Evolutionary conservation across 2,113 vertebrate genomes (phyloP), one percentile per base, ranked within the genome.

Genomic region (Gadus chalcogrammus): DNA sequence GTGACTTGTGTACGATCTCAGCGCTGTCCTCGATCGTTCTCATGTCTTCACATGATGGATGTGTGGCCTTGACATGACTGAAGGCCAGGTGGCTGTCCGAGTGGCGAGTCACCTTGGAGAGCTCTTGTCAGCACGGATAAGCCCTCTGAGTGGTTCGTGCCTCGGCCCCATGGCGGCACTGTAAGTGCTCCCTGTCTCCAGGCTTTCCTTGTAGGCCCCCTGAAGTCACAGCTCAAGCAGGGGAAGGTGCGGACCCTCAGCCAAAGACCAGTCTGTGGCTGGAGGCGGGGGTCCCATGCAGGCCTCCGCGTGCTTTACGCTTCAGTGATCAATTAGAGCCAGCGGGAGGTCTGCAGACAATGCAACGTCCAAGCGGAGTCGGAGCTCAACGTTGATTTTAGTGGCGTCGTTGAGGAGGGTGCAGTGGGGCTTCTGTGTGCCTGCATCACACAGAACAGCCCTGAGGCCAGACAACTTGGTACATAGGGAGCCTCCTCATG

Each of bases 1-100:
- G 61, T 64, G 52, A 66, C 67, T 71, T 69, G 66, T 64, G 42
- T 9, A 31, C 72, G 70, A 79, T 64, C 67, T 15, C 1, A 8
- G 5, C 68, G 8, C 42, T 60, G 28, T 76, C 67, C 52, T 73
- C 35, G 42, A 9, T 9, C 76, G 78, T 78, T 75, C 72, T 58
- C 68, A 42, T 42, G 69, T 70, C 80, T 81, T 71, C 38, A 81
- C 73, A 61, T 78, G 64, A 68, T 59, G 24, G 48, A 80, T 38
- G 69, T 61, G 65, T 67, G 73, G 81, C 87, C 80, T 85, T 80
- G 81, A 84, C 75, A 70, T 85, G 85, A 83, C 63, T 77, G 83
- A 88, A 74, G 79, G 64, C 75, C 78, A 64, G 67, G 52, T 31
- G 53, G 35, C 35, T 15, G 31, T n/a, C 42, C 17, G 35, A 56